These are phyloP conservation scores for Lichenostomus cassidix DNA, from an alignment of 2,113 vertebrate species.

Conservation along the genomic window DNA sequence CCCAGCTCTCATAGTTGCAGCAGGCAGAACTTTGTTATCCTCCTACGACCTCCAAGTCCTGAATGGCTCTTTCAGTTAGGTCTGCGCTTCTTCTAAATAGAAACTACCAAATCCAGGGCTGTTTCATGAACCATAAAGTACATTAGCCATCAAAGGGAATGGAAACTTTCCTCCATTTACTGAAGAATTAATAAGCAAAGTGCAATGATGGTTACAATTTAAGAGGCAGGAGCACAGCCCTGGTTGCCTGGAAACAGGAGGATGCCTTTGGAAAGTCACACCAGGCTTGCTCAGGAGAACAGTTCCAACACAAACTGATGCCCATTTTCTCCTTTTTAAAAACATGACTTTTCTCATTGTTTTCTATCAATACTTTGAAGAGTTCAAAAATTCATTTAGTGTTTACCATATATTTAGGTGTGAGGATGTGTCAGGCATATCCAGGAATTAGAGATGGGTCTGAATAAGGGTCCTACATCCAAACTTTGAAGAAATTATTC, in stretches of 20 bases:
- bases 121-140: slow-evolving; percentile 48
- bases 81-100: neutral
- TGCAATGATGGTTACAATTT: neutral
- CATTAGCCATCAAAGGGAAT: slow-evolving; percentile 24
- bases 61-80: neutral
- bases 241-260: slow-evolving; percentile 34
- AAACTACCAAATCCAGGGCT: neutral
- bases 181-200: slow-evolving; percentile 54
- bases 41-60: neutral
- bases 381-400: neutral
- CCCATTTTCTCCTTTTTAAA: neutral
- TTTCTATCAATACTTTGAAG: neutral
- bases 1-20: neutral
- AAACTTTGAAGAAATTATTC: neutral
- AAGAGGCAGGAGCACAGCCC: neutral
- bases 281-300: neutral
- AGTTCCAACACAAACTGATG: neutral
- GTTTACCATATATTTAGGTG: neutral
- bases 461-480: neutral
- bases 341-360: neutral
- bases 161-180: slow-evolving; percentile 32
- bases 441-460: neutral
- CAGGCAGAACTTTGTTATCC: neutral
- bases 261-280: neutral
- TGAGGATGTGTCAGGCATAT: neutral